These are phyloP conservation scores for Chalcis sispes DNA, from an alignment of 2,888 invertebrate species.

Conservation along the genomic window DNA sequence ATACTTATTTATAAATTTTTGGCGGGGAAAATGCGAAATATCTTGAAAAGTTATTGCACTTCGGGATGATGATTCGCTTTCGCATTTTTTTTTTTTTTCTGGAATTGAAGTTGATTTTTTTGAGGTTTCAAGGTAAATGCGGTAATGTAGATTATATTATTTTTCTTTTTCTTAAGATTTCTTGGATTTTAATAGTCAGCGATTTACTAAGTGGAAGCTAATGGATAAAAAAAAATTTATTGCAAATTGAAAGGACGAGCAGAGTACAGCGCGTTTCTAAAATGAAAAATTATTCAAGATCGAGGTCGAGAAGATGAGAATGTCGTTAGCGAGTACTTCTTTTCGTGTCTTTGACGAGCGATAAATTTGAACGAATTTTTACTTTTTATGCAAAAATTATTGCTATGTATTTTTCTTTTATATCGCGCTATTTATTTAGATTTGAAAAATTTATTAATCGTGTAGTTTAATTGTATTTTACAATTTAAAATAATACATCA, in stretches of 20 bases:
- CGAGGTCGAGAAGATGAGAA: not conserved
- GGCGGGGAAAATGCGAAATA: too few species aligned
- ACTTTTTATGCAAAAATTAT: not conserved
- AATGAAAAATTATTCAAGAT: not conserved
- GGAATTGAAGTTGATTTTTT: not conserved
- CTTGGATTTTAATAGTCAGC: not conserved
- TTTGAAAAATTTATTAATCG: not conserved
- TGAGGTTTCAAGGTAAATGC: not conserved
- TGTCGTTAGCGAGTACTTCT: not conserved
- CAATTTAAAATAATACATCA: too few species aligned
- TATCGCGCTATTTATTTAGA: not conserved
- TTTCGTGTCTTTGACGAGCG: not conserved
- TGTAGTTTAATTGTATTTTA: not conserved
- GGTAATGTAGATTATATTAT: too few species aligned
- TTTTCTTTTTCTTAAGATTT: not conserved
- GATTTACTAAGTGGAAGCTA: not conserved
- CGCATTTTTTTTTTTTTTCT: slow-evolving; percentile 6
- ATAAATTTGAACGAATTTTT: not conserved
- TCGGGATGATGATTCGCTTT: not conserved
- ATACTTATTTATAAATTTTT: not conserved
- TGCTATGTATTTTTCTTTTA: not conserved
- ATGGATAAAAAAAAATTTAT: not conserved
- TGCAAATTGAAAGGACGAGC: slow-evolving; percentile 22
- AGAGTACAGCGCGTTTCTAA: not conserved
- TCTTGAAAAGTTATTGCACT: too few species aligned